Evolutionary conservation across 1,140 invertebrate genomes (phyloP).

Genomic region (Trachelipus rathkii): DNA sequence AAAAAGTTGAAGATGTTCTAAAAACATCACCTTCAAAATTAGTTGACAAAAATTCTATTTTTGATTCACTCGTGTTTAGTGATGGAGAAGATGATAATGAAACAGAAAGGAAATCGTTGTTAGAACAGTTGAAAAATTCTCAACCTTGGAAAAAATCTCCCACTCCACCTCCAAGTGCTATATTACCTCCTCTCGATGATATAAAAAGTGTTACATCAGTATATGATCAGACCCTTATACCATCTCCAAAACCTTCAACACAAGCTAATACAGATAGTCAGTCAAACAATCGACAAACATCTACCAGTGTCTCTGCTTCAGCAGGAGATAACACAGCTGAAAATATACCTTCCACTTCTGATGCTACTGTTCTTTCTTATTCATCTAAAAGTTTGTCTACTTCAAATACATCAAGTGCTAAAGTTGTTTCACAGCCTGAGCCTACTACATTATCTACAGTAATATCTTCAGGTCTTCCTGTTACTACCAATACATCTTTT

Average conservation of each 20-base stretch:
- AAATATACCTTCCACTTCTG: background rate
- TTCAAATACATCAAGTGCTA: too few species aligned
- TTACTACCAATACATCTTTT: background rate
- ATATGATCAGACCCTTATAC: background rate
- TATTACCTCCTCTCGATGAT: slow-evolving; percentile 7
- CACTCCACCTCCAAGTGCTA: slow-evolving; percentile 51
- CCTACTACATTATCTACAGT: background rate
- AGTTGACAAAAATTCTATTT: slow-evolving; percentile 53
- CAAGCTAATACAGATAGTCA: background rate
- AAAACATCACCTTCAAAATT: background rate
- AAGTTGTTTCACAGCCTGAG: too few species aligned
- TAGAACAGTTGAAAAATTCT: slow-evolving; percentile 69
- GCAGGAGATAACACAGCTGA: background rate
- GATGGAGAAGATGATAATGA: slow-evolving; percentile 52
- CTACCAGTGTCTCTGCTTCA: background rate
- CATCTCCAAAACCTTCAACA: background rate
- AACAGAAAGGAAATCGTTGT: slow-evolving; percentile 58
- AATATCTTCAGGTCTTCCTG: background rate
- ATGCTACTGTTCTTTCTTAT: background rate
- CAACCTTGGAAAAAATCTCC: slow-evolving; percentile 71
- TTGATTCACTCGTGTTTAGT: slow-evolving; percentile 39
- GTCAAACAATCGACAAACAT: background rate
- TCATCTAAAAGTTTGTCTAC: background rate
- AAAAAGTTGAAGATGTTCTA: background rate
- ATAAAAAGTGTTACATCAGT: background rate